Base-by-base conservation (phyloP, 2,113 vertebrate genomes). In the Equus quagga region DNA sequence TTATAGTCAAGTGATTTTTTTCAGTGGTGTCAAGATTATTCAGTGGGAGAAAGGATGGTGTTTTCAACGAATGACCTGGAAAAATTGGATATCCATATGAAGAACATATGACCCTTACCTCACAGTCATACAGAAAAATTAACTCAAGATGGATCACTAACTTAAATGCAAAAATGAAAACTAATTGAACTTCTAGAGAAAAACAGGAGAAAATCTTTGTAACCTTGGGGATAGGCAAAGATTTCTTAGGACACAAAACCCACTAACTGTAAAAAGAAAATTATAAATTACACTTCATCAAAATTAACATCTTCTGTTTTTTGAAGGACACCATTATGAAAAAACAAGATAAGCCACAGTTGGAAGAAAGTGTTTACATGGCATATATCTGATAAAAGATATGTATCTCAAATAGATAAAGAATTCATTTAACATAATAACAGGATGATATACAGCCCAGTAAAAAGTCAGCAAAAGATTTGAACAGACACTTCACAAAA, bases 121-220 rank as follows among this genome's bases (percentile, higher is more conserved):
- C n/a, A 51, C 31, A 21, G 26, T 78, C 67, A 78, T 85, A 78
- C 18, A 81, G 58, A 91, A 86, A 86, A 91, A 87, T 89, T 62
- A 86, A 67, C 49, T 91, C 49, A 65, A 81, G 81, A 80, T 91
- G 31, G 46, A 86, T 96, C 51, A 65, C 82, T 89, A 62, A 72
- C 15, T 23, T 89, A 72, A 79, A 90, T 93, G n/a, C 46, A 90
- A 84, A 79, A 79, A 64, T 58, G 33, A 64, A 90, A 73, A 67
- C 58, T n/a, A 18, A 18, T 46, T 86, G 33, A 72, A 72, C 19
- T 58, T 65, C n/a, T 62, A 28, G 46, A 36, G 64, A 28, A 87
- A 95, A 60, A 44, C 23, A 33, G 44, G 58, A 73, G 21, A 83
- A 96, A 94, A 73, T 15, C 21, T 85, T 49, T 96, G 23, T 81